Base-by-base conservation (phyloP, 2,888 invertebrate species). In the Leptura quadrifasciata region DNA sequence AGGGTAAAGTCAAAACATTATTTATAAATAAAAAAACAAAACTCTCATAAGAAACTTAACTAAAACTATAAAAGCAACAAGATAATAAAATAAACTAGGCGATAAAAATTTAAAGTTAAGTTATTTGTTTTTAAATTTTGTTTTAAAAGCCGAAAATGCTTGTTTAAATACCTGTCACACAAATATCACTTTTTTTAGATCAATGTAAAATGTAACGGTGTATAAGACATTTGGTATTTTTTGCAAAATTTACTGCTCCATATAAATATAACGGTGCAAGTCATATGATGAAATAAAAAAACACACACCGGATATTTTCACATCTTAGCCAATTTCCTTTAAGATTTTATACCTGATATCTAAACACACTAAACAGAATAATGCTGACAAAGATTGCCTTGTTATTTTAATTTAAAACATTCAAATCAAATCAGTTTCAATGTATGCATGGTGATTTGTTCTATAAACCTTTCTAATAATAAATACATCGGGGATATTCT, bases 291-390 rank as follows among this genome's bases (percentile, higher is more conserved):
- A 27, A 24, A 60, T 27, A 60, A 60, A 60, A 57, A 58, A 21
- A 55, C n/a, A 47, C 9, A n/a, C 27, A 55, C 68, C 68, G 68
- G 68, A 68, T 57, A 57, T 68, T 67, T 47, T 24, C n/a, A 55
- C 27, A 27, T 17, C 21, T 57, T 68, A 55, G 15, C 20, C 55
- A 68, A 67, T 55, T 18, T 68, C 68, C 68, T 52, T 15, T 21
- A n/a, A 68, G 68, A 55, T 24, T 54, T 67, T 52, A 60, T 60
- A 47, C 47, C 27, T 60, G 27, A 27, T 60, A 60, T 27, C 60
- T 31, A 15, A 21, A 24, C 58, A 21, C 21, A 21, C 5, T n/a
- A 47, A 31, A 31, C 27, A 31, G 27, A 31, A 31, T 31, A 31
- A 31, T 8, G 6, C n/a, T 47, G 39, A 15, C 47, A n/a, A 15